A percentile compares a stretch with the other conserved stretches of the same genome.
phyloP scores from a whole-genome alignment of 2,888 invertebrate species.

The Amphipoea oculea region DNA sequence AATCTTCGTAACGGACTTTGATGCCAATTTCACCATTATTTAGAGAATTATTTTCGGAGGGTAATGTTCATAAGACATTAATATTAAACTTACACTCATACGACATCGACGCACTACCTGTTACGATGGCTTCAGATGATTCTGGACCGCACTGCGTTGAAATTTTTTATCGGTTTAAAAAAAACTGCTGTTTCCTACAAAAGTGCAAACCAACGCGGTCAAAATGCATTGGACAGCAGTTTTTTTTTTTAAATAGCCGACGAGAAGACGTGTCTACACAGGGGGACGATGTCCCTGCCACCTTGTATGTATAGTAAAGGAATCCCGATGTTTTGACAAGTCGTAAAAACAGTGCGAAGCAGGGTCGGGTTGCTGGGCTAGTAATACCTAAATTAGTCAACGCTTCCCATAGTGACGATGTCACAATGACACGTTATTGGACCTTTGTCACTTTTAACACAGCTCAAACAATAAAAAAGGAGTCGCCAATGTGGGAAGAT shows the following conservation, averaged over 20 bases:
- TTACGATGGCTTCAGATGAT: too few relatives aligned
- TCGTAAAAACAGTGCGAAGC: background rate
- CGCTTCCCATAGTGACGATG: background rate
- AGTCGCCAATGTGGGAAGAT: background rate
- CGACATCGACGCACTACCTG: too few relatives aligned
- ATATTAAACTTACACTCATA: background rate
- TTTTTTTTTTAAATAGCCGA: too few relatives aligned
- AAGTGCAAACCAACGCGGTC: too few relatives aligned
- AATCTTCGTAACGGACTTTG: background rate
- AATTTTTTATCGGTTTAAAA: too few relatives aligned
- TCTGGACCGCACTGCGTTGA: too few relatives aligned
- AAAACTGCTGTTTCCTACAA: too few relatives aligned
- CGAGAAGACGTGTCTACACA: too few relatives aligned
- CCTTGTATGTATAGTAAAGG: background rate
- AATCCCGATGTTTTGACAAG: background rate
- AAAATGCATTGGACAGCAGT: too few relatives aligned
- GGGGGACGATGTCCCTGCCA: too few relatives aligned
- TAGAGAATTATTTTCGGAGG: background rate
- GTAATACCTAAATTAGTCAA: background rate
- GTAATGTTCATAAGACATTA: background rate
- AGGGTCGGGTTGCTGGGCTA: background rate
- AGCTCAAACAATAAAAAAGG: background rate
- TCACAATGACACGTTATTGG: background rate
- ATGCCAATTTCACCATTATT: background rate
- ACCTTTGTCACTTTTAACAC: background rate